Base-by-base conservation (phyloP, 2,113 vertebrate species). In the Ictalurus furcatus region DNA sequence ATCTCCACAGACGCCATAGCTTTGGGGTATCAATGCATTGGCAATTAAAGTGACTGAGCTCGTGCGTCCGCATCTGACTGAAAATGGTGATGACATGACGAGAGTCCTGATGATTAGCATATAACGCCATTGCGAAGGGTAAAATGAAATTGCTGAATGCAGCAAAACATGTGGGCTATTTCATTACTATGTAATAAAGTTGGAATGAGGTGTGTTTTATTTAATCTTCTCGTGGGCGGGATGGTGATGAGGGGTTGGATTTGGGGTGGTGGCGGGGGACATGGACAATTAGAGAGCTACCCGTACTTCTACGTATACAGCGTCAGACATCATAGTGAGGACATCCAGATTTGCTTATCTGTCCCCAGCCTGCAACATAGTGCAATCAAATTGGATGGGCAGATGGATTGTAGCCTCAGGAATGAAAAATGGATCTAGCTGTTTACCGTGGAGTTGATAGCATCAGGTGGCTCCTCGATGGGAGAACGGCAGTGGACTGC, bases 91-190 rank as follows among this genome's bases (percentile, higher is more conserved):
- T 91, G 85, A 86, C 87, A 61, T 48, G 44, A 78, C 86, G 90
- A 92, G 87, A 92, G 44, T 92, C 91, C 92, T 90, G 91, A 83
- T 94, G 93, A 93, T 91, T 93, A 85, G 91, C 90, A 92, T 90
- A 61, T 63, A 73, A 90, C 87, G 71, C 25, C 69, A 78, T 79
- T 65, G 52, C 80, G 9, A 85, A 1, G 16, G 82, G 86, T 87
- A 61, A 86, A 89, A 88, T 54, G 40, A 63, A 85, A 90, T 86
- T 52, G 88, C 74, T 85, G 52, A 69, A 85, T 83, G 82, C 65
- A 61, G 59, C 63, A n/a, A 83, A 91, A 91, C 83, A 89, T 30
- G n/a, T 87, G 82, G 71, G 28, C 40, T 63, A 63, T 86, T 37
- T 59, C 37, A 44, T 85, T 85, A 76, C 73, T 71, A 54, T 17